Evolutionary conservation across 2,113 vertebrate species (phyloP).

Genomic region (Cebidichthys violaceus): DNA sequence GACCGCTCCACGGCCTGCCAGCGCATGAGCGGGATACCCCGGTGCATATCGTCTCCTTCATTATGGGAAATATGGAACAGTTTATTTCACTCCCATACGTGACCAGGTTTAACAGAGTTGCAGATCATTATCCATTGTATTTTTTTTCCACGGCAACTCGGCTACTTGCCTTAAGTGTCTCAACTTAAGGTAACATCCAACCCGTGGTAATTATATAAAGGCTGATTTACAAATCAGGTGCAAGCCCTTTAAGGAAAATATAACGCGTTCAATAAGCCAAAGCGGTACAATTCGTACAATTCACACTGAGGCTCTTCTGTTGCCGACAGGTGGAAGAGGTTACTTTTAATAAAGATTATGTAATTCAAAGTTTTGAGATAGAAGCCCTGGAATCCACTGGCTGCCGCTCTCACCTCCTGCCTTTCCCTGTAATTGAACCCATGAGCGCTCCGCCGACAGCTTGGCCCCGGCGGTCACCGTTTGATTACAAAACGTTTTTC

Average conservation of each 20-base stretch:
- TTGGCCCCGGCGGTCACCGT: constrained; percentile 52
- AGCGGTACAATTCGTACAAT: not conserved
- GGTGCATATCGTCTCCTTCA: constrained; percentile 58
- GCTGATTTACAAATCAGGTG: not conserved
- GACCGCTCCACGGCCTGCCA: constrained; percentile 58
- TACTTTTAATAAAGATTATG: constrained; percentile 65
- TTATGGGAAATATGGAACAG: constrained; percentile 61
- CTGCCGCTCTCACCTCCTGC: constrained; percentile 45
- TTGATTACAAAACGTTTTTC: constrained; percentile 62
- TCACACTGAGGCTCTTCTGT: not conserved
- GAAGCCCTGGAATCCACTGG: constrained; percentile 60
- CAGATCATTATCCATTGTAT: not conserved
- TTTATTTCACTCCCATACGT: constrained; percentile 54
- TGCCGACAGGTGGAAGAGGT: constrained; percentile 55
- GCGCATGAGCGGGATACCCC: constrained; percentile 41
- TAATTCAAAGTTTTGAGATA: constrained; percentile 59
- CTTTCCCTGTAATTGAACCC: constrained; percentile 72
- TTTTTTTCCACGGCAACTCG: constrained; percentile 25
- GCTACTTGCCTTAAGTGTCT: not conserved
- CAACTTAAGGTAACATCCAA: not conserved
- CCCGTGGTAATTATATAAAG: not conserved
- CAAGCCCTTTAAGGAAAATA: not conserved
- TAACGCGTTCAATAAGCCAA: constrained; percentile 9
- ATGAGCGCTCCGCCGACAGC: constrained; percentile 64
- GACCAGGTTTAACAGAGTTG: constrained; percentile 30